phyloP scores from a whole-genome alignment of 2,888 invertebrate genomes.

The Euclidia mi region DNA sequence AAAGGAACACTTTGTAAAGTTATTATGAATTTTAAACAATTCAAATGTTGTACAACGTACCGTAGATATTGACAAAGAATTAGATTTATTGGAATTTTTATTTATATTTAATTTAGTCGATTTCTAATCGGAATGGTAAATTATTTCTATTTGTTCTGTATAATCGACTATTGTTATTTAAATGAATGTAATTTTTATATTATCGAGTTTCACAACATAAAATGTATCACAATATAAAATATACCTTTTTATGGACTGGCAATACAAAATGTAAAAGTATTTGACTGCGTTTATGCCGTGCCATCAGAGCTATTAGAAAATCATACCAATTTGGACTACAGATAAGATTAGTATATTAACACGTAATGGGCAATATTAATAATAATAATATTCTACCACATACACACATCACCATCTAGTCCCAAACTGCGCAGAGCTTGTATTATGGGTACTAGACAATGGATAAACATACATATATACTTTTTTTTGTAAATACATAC shows the following conservation, averaged over 20 bases:
- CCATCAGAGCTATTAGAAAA: too few relatives aligned
- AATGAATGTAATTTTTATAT: constrained; percentile 7
- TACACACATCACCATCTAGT: too few relatives aligned
- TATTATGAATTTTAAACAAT: constrained; percentile 58
- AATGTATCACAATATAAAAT: too few relatives aligned
- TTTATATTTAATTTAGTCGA: constrained; percentile 44
- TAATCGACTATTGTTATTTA: constrained; percentile 32
- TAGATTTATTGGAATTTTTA: constrained; percentile 51
- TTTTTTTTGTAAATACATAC: too few relatives aligned
- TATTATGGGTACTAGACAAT: too few relatives aligned
- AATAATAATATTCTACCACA: too few relatives aligned
- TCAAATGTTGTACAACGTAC: constrained; percentile 39
- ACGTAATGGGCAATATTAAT: too few relatives aligned
- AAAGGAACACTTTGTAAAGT: constrained; percentile 48
- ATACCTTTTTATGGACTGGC: too few relatives aligned
- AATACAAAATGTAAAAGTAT: background rate
- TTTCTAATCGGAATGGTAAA: constrained; percentile 42
- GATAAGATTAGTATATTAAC: too few relatives aligned
- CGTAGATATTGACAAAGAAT: constrained; percentile 46
- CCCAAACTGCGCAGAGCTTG: too few relatives aligned
- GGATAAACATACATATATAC: too few relatives aligned
- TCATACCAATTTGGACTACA: too few relatives aligned
- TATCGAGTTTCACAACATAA: background rate
- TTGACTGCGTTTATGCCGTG: background rate
- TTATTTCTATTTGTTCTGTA: constrained; percentile 43